Percentiles rank a stretch among this genome's conserved stretches.
Evolutionary conservation across 2,888 invertebrate genomes (phyloP).

Genomic region (Pyrgus malvae): DNA sequence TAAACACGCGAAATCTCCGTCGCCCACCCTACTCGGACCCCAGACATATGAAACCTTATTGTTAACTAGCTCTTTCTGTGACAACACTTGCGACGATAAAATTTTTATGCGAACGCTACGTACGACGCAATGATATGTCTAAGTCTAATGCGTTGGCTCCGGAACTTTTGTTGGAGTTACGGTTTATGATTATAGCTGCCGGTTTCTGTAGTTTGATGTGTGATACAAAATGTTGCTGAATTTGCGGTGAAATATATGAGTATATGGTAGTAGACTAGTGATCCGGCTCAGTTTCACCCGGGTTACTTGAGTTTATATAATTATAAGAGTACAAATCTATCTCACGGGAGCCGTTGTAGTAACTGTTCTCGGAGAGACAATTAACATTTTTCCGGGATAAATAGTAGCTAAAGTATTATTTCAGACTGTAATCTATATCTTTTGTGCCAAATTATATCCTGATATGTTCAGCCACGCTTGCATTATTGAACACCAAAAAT

Average conservation of each 20-base stretch:
- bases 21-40: slow-evolving; percentile 14
- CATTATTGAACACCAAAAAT: no score
- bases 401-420: no score
- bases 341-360: not conserved
- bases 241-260: no score
- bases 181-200: not conserved
- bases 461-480: no score
- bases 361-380: no score
- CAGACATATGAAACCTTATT: slow-evolving; percentile 27
- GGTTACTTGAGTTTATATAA: no score
- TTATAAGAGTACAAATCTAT: not conserved
- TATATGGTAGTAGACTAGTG: not conserved
- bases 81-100: slow-evolving; percentile 27
- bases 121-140: slow-evolving; percentile 17
- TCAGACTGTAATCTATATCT: no score
- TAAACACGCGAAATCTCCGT: not conserved
- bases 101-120: slow-evolving; percentile 22
- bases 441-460: no score
- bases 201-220: not conserved
- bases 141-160: slow-evolving; percentile 14
- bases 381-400: no score
- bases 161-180: slow-evolving; percentile 19
- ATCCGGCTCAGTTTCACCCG: not conserved
- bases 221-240: not conserved
- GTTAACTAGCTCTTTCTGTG: slow-evolving; percentile 24